Evolutionary conservation across 30 jellyfish, hydroid and myxozoan genomes (phyloP).

Genomic region (Pelagia noctiluca): DNA sequence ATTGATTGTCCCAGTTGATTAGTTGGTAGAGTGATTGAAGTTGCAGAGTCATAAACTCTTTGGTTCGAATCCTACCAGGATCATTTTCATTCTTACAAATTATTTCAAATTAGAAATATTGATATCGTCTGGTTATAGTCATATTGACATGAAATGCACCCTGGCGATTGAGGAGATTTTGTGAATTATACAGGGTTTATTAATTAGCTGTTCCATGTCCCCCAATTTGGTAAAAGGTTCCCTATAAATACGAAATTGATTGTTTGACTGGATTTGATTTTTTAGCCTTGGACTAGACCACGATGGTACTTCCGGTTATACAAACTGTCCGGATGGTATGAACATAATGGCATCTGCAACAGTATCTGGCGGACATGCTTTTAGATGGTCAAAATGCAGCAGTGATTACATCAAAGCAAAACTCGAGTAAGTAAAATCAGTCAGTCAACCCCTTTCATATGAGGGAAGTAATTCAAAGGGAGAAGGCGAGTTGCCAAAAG

Average conservation of each 20-base stretch:
- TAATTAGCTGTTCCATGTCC: background rate
- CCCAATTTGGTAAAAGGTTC: background rate
- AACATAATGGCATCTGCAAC: constrained; percentile 86
- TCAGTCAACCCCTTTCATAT: background rate
- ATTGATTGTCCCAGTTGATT: no score
- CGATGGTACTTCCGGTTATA: constrained; percentile 49
- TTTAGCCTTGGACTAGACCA: constrained; percentile 88
- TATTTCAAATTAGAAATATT: no score
- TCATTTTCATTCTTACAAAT: no score
- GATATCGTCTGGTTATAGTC: background rate
- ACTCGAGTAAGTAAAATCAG: constrained; percentile 15
- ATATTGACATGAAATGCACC: background rate
- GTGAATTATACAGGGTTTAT: background rate
- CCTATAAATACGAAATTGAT: no score
- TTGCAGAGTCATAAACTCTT: no score
- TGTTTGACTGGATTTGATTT: background rate
- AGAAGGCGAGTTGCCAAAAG: background rate
- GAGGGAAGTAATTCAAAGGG: no score
- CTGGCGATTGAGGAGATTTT: background rate
- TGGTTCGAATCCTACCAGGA: no score
- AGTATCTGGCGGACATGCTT: constrained; percentile 35
- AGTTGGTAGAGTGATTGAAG: no score
- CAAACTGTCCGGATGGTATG: constrained; percentile 72
- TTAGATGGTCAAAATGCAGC: constrained; percentile 70
- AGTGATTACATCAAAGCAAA: constrained; percentile 6